phyloP scores from a whole-genome alignment of 2,888 invertebrate genomes.

The Agriopis aurantiaria region DNA sequence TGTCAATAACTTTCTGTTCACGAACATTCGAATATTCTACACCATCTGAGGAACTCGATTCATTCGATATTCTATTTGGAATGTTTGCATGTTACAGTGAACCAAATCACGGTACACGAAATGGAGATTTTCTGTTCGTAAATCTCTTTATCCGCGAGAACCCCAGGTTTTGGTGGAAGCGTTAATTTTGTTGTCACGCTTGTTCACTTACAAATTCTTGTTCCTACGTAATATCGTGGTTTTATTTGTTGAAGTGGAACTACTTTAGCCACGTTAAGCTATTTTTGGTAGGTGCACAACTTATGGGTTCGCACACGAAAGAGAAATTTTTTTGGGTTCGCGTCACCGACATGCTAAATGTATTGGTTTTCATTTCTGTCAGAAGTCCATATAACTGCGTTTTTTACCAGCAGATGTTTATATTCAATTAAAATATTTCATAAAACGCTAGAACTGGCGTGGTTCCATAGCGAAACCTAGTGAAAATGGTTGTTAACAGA shows the following conservation, averaged over 20 bases:
- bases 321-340: too few relatives aligned
- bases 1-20: constrained; percentile 32
- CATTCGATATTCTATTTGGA: constrained; percentile 33
- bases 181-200: constrained; percentile 33
- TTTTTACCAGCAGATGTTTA: too few relatives aligned
- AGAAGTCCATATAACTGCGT: too few relatives aligned
- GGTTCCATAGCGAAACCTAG: too few relatives aligned
- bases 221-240: constrained; percentile 5
- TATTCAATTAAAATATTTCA: too few relatives aligned
- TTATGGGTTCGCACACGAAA: too few relatives aligned
- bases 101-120: constrained; percentile 37
- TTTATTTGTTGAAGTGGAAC: neutral
- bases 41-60: constrained; percentile 25
- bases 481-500: neutral
- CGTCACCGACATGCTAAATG: too few relatives aligned
- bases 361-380: too few relatives aligned
- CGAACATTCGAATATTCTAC: constrained; percentile 27
- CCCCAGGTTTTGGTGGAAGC: constrained; percentile 37
- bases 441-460: too few relatives aligned
- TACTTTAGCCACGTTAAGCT: neutral
- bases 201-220: constrained; percentile 27
- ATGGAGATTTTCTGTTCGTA: constrained; percentile 42
- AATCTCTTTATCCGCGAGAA: constrained; percentile 44
- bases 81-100: constrained; percentile 40
- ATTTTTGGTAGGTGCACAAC: too few relatives aligned